Evolutionary conservation across 2,113 vertebrate genomes (phyloP), one percentile per base, ranked within the genome.

Genomic region (Neodontobutis hainanensis): DNA sequence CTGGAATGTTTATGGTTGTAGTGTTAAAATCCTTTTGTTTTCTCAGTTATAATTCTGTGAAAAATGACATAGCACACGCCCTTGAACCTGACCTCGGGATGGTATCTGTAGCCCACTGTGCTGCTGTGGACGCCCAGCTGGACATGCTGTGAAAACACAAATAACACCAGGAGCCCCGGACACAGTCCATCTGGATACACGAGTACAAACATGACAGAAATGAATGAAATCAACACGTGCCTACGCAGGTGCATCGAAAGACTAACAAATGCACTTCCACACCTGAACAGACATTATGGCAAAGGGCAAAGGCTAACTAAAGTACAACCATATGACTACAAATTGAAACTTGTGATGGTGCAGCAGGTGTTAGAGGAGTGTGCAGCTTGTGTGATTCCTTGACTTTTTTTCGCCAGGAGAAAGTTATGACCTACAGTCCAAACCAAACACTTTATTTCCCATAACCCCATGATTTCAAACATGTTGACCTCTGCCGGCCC

Each of bases 341-440:
- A n/a, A 35, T 7, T 38, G 4, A 38, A 38, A 38, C 36, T 38
- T 38, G 6, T 5, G 6, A 38, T 38, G 36, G 4, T 38, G 36
- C 4, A 38, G 36, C 36, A 6, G 10, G 44, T 45, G 44, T 45
- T 45, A 11, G 3, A 45, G 8, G 10, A 11, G 10, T n/a, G n/a
- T n/a, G n/a, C 44, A 45, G 9, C 8, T 49, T 49, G n/a, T n/a
- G 5, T 11, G n/a, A 49, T 16, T 14, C 6, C 5, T 15, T 49
- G 47, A 6, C 35, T 45, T 43, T 15, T 57, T 75, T 84, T 87
- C 86, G 83, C 82, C 69, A 82, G 88, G 88, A 81, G 84, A 84
- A 86, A 74, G 50, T n/a, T 73, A 44, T 68, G 70, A 73, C 73
- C 75, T 75, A 4, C 11, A 61, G 57, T 53, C 27, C 43, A 34